Conservation (phyloP, 1,140 invertebrate genomes). For the Conus betulinus region DNA sequence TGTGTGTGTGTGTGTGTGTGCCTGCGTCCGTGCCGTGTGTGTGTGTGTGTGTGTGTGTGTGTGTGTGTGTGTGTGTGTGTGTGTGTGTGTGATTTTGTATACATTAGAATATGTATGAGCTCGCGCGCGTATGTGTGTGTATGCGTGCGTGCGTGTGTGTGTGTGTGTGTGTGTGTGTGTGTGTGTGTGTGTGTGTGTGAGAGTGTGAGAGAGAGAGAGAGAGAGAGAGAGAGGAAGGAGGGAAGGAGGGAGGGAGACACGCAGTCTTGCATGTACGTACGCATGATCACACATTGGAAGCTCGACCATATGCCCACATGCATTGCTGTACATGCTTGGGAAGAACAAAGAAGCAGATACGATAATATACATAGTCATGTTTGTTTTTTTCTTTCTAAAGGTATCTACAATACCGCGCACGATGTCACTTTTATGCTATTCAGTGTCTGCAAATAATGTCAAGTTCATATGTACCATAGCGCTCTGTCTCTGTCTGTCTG, state of each 20-base stretch:
- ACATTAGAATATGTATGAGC: background rate
- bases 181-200: slow-evolving; percentile 9
- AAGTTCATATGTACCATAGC: too few relatives aligned
- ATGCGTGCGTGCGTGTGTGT: background rate
- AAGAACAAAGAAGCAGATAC: too few relatives aligned
- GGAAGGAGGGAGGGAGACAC: background rate
- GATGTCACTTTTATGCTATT: too few relatives aligned
- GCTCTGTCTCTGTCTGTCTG: too few relatives aligned
- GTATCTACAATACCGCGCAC: too few relatives aligned
- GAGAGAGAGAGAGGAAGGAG: background rate
- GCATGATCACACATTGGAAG: background rate
- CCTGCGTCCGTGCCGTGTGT: too few relatives aligned
- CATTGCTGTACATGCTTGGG: too few relatives aligned
- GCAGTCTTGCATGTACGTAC: background rate
- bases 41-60: slow-evolving; percentile 15
- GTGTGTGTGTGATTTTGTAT: background rate
- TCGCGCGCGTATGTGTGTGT: background rate
- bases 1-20: slow-evolving; percentile 15
- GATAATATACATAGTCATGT: too few relatives aligned
- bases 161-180: slow-evolving; percentile 15
- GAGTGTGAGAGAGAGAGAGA: background rate
- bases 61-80: background rate
- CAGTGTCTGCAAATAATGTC: too few relatives aligned
- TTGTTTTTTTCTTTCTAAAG: too few relatives aligned
- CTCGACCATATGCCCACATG: too few relatives aligned